Conservation (phyloP, 2,113 vertebrate genomes). For the Oxyruncus cristatus region DNA sequence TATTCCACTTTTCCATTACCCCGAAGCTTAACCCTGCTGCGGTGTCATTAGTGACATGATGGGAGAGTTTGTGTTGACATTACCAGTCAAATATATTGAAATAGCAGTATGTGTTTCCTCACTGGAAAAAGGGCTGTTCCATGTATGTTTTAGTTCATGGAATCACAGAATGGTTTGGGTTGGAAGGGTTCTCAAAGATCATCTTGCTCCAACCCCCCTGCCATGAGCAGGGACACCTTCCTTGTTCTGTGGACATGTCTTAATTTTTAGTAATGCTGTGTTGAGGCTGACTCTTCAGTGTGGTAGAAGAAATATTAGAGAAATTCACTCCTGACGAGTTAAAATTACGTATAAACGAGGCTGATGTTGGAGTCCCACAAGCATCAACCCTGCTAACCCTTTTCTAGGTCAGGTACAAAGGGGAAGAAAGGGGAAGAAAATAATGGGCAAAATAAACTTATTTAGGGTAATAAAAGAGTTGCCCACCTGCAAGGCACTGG, state of each 20-base stretch:
- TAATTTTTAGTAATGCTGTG: background rate
- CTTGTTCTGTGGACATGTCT: background rate
- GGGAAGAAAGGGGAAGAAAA: background rate
- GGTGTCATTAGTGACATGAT: background rate
- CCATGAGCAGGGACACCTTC: background rate
- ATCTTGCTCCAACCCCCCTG: background rate
- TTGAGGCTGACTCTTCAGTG: background rate
- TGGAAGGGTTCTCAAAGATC: background rate
- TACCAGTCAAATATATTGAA: background rate
- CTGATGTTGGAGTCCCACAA: background rate
- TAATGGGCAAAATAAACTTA: background rate
- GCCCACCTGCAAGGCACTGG: background rate
- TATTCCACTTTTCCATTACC: background rate
- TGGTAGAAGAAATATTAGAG: background rate
- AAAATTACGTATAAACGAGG: background rate
- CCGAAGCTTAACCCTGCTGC: background rate
- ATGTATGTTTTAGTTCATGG: background rate
- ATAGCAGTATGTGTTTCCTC: background rate
- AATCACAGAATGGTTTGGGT: background rate
- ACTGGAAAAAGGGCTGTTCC: background rate
- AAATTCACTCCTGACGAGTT: background rate
- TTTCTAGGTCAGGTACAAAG: background rate
- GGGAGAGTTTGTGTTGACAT: background rate
- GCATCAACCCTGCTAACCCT: background rate
- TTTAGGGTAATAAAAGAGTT: background rate